These are phyloP conservation scores for Latheticus oryzae DNA, from an alignment of 2,888 invertebrate species.

Conservation along the genomic window DNA sequence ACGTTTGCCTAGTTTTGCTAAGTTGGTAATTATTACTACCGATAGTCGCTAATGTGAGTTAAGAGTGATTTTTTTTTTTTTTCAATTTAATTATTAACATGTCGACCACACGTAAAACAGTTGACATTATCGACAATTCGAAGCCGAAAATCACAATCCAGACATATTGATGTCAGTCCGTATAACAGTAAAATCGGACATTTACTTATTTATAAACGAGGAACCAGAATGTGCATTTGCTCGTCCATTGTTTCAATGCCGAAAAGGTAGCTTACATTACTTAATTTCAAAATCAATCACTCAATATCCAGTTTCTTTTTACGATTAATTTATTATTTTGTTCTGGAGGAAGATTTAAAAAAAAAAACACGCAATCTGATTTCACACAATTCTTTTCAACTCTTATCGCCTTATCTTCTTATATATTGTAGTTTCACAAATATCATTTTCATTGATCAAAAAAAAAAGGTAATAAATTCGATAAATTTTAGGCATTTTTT, in stretches of 20 bases:
- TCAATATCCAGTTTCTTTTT: conserved; percentile 46
- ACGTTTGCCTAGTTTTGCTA: conserved; percentile 62
- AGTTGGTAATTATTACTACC: conserved; percentile 49
- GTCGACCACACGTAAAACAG: conserved; percentile 11
- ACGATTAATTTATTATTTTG: conserved; percentile 48
- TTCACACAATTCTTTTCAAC: too few relatives aligned
- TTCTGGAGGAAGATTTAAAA: conserved; percentile 32
- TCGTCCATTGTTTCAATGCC: conserved; percentile 36
- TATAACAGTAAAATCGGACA: conserved; percentile 36
- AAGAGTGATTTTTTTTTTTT: too few relatives aligned
- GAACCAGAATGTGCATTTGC: conserved; percentile 33
- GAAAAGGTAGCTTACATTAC: conserved; percentile 32
- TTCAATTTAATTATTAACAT: conserved; percentile 6
- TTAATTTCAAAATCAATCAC: conserved; percentile 38
- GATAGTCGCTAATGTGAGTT: conserved; percentile 47
- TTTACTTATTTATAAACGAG: conserved; percentile 41
- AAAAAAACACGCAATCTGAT: too few relatives aligned
- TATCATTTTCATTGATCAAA: too few relatives aligned
- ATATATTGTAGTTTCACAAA: too few relatives aligned
- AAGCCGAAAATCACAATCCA: conserved; percentile 29
- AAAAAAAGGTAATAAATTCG: neutral
- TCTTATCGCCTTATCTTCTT: too few relatives aligned
- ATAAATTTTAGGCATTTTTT: too few relatives aligned
- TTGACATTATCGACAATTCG: conserved; percentile 19
- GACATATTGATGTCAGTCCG: conserved; percentile 42